Evolutionary conservation across 2,888 invertebrate genomes (phyloP), one percentile per base, ranked within the genome.

Genomic region (Atherix ibis): DNA sequence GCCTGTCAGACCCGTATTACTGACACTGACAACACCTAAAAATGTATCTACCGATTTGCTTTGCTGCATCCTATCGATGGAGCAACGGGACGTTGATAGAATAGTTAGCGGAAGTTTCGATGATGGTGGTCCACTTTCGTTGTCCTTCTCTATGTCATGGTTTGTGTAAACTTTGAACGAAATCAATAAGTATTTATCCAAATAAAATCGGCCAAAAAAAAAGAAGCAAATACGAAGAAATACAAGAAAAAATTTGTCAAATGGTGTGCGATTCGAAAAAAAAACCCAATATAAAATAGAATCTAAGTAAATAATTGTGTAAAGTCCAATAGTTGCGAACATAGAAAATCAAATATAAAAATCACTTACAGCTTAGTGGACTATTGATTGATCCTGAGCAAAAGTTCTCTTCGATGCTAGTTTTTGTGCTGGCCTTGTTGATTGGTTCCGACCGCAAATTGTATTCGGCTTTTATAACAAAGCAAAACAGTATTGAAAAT

Each of bases 111-210:
- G 56, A 19, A 41, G 9, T 36, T 39, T 39, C 9, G 31, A 27
- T 32, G 44, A 41, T 35, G 47, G 40, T 18, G 52, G 48, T 18
- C 50, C 45, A 38, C 56, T 52, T 38, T 57, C 59, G 43, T 52
- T 56, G 42, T 58, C 58, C 36, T 58, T 52, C 40, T 60, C 61
- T 39, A 56, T 53, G 40, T 58, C 57, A 35, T 61, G 60, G 37
- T 49, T 58, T 14, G 58, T 51, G 42, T 60, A 61, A 52, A 58
- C 61, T 61, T 45, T 17, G 33, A 30, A 33, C 16, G 18, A 15
- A n/a, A 12, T 22, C 19, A 19, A 12, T 31, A 10, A n/a, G n/a
- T n/a, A n/a, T n/a, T n/a, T n/a, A n/a, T n/a, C n/a, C n/a, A n/a
- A n/a, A n/a, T n/a, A n/a, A n/a, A n/a, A n/a, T n/a, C n/a, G n/a